Evolutionary conservation across 2,113 vertebrate species (phyloP), one percentile per base, ranked within the genome.

Genomic region (Callopanchax toddi): DNA sequence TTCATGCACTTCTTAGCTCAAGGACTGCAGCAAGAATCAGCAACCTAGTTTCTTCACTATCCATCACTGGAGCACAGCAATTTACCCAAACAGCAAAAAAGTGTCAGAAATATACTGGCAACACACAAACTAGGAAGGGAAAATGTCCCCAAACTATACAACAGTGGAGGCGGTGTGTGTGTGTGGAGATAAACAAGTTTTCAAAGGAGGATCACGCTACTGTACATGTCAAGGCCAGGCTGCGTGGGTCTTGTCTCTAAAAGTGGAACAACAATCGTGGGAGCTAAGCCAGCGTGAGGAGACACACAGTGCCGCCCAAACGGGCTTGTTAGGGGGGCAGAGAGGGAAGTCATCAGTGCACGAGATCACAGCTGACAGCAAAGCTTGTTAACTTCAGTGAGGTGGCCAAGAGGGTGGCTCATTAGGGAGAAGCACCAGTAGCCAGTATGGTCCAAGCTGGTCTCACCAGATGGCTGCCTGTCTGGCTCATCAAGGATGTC

Each of bases 351-450:
- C 79, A 67, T 83, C 84, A 71, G 73, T 69, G 79, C 62, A 72
- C 71, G 50, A 78, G 84, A 87, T 86, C 78, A 83, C 25, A 52
- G 62, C 69, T 78, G 81, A 84, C 75, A 84, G 75, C 76, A 56
- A 32, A 55, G 78, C 85, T 85, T 81, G 85, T 87, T 86, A 87
- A 39, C 76, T 21, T 67, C 71, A 25, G 65, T 60, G 49, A 37
- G 29, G 22, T 67, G 60, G 79, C 71, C 78, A 74, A 71, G 61
- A 74, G 72, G 56, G 64, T 53, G 71, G 71, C 82, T 86, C 84
- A 84, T 89, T 89, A 87, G 58, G 63, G 64, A 67, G 66, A 66
- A 57, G 67, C 62, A 69, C 58, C 70, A 78, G 72, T 55, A 53
- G 59, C 67, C 52, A 39, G 44, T 45, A 52, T 18, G 17, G 44